phyloP scores from a whole-genome alignment of 2,113 vertebrate species.

The Dolichallabes microphthalmus region DNA sequence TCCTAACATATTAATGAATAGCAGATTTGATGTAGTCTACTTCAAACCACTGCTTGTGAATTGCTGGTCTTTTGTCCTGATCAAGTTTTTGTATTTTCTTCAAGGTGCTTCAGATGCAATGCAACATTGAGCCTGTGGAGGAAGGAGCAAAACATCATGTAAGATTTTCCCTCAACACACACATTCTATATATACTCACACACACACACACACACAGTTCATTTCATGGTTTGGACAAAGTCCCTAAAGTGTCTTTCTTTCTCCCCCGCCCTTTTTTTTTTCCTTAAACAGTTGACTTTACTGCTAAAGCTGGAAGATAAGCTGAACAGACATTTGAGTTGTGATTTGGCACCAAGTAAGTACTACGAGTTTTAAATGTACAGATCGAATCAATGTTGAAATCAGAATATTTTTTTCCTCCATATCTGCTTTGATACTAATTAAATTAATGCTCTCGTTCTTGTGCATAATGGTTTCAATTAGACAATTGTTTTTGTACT shows the following conservation, averaged over 20 bases:
- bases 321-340: constrained; percentile 96
- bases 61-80: background rate
- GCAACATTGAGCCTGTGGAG: constrained; percentile 95
- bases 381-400: background rate
- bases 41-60: background rate
- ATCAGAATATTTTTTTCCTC: background rate
- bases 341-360: constrained; percentile 67
- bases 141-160: constrained; percentile 95
- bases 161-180: constrained; percentile 51
- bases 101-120: constrained; percentile 97
- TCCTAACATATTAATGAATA: background rate
- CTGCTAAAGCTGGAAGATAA: constrained; percentile 98
- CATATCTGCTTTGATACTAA: background rate
- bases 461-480: background rate
- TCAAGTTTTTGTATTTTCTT: background rate
- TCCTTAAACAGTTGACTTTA: constrained; percentile 82
- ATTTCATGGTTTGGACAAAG: background rate
- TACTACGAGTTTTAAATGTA: background rate
- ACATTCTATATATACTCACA: background rate
- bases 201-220: background rate
- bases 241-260: background rate
- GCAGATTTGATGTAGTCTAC: background rate
- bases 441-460: background rate
- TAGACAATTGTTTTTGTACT: too few relatives aligned
- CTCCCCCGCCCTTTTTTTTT: background rate